Evolutionary conservation across 2,113 vertebrate species (phyloP).

Genomic region (Pollachius pollachius): DNA sequence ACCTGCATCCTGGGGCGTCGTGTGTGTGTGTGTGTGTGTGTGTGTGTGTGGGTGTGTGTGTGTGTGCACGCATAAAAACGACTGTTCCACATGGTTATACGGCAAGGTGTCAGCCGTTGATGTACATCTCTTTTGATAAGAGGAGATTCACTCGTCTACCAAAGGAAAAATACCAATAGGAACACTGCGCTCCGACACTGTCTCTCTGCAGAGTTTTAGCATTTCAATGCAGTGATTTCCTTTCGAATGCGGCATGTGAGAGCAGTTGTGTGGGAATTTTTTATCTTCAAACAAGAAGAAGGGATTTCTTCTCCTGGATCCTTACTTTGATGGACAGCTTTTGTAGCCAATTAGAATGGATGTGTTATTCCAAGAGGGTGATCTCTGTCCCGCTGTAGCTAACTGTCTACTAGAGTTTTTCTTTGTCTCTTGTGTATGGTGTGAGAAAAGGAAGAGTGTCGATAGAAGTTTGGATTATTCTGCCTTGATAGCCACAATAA

Average conservation of each 20-base stretch:
- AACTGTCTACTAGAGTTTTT: not conserved
- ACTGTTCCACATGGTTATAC: conserved; percentile 23
- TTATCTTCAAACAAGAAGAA: not conserved
- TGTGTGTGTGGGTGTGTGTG: conserved; percentile 6
- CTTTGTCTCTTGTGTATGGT: not conserved
- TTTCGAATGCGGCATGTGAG: conserved; percentile 41
- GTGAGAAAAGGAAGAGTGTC: not conserved
- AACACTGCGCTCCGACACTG: conserved; percentile 27
- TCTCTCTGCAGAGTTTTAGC: conserved; percentile 52
- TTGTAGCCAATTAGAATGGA: not conserved
- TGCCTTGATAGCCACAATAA: conserved; percentile 12
- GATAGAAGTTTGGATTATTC: conserved; percentile 3
- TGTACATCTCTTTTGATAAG: conserved; percentile 26
- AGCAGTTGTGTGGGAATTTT: conserved; percentile 36
- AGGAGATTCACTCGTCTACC: conserved; percentile 28
- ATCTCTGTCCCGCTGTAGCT: not conserved
- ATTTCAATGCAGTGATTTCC: conserved; percentile 43
- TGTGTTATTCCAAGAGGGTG: not conserved
- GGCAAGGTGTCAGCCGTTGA: not conserved
- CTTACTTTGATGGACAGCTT: conserved; percentile 10
- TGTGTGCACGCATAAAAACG: not conserved
- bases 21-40: not conserved
- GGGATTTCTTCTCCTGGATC: not conserved
- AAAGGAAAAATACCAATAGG: conserved; percentile 20
- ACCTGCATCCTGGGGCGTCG: conserved; percentile 41